Evolutionary conservation across 2,888 invertebrate genomes (phyloP).

Genomic region (Ennomos fuscantarius): DNA sequence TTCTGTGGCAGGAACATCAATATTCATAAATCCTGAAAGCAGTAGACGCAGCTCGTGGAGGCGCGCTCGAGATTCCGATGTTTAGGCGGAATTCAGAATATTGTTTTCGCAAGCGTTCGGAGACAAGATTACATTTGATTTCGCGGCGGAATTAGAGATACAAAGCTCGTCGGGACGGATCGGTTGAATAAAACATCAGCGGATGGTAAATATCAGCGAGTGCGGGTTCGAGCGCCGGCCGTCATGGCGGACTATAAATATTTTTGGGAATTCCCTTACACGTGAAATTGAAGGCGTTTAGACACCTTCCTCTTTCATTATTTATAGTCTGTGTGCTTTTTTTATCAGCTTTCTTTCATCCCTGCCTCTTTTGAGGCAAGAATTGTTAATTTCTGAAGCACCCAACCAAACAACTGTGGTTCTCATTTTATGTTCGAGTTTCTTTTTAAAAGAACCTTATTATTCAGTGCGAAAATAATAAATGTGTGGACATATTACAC

Average conservation of each 20-base stretch:
- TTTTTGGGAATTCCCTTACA: constrained; percentile 1
- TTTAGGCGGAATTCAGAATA: constrained; percentile 13
- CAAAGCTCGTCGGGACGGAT: constrained; percentile 5
- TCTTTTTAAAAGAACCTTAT: too few species aligned
- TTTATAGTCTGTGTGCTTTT: too few species aligned
- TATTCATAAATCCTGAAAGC: constrained; percentile 20
- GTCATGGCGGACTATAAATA: constrained; percentile 14
- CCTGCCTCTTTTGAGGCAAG: too few species aligned
- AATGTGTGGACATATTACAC: too few species aligned
- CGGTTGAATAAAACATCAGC: constrained; percentile 23
- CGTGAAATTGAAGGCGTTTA: background rate
- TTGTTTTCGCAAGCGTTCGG: constrained; percentile 11
- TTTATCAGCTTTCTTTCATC: too few species aligned
- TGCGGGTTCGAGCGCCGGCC: background rate
- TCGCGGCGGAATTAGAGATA: constrained; percentile 16
- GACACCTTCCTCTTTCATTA: too few species aligned
- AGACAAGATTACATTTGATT: constrained; percentile 23
- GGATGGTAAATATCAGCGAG: constrained; percentile 2
- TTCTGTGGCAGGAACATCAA: too few species aligned
- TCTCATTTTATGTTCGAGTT: too few species aligned
- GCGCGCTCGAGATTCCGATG: constrained; percentile 8
- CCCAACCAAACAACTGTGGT: too few species aligned
- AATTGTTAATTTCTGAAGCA: too few species aligned
- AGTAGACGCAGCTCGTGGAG: constrained; percentile 1
- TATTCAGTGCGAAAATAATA: too few species aligned